These are phyloP conservation scores for Trichacis sp. DNA, from an alignment of 2,888 invertebrate genomes.

Conservation along the genomic window DNA sequence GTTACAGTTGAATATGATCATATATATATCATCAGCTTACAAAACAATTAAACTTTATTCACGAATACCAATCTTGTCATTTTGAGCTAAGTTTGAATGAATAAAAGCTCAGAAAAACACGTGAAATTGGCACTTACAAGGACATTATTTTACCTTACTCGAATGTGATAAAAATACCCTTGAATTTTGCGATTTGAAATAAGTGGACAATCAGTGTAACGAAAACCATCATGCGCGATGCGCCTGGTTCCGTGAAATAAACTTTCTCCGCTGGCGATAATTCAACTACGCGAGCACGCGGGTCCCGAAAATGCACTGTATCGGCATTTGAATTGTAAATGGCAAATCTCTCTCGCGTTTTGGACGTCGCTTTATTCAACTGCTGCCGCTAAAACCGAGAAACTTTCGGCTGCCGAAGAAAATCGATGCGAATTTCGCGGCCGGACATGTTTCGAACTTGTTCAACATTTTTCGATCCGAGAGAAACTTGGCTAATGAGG, in stretches of 20 bases:
- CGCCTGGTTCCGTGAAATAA: constrained; percentile 13
- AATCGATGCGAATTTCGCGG: background rate
- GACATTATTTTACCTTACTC: no score
- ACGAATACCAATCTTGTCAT: no score
- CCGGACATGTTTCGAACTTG: background rate
- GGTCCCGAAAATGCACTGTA: constrained; percentile 54
- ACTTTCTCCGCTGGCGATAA: constrained; percentile 30
- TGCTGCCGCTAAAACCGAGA: no score
- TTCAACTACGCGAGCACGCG: constrained; percentile 18
- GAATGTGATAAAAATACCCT: no score
- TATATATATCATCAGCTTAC: no score
- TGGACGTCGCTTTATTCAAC: constrained; percentile 21
- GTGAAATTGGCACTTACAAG: no score
- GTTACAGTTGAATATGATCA: no score
- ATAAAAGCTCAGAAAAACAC: no score
- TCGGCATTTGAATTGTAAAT: constrained; percentile 63
- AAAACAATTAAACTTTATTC: no score
- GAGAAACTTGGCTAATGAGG: background rate
- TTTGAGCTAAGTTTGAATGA: no score
- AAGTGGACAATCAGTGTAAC: background rate
- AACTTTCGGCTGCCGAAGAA: background rate
- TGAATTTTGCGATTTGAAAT: no score
- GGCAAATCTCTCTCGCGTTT: constrained; percentile 37
- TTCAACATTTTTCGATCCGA: background rate
- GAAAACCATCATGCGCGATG: background rate